Evolutionary conservation across 2,797 vertebrate species (phyloP).

Genomic region (Remorina albescens): DNA sequence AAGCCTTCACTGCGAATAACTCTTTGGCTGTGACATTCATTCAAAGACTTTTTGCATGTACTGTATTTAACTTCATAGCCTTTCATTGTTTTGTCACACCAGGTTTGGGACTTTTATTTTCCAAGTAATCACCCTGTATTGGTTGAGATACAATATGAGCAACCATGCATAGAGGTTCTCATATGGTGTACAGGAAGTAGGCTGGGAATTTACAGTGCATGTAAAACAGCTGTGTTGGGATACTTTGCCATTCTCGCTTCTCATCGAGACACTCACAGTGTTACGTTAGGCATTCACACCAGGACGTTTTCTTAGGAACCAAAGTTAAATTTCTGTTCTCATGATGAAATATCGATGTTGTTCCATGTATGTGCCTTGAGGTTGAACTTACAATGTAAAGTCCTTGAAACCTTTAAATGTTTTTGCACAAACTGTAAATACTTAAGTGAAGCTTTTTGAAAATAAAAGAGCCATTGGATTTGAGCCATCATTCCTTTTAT

Average conservation of each 20-base stretch:
- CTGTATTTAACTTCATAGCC: constrained; percentile 70
- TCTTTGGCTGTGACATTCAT: constrained; percentile 60
- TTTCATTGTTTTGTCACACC: constrained; percentile 47
- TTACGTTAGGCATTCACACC: constrained; percentile 68
- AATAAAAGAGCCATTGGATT: constrained; percentile 89
- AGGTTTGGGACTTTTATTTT: constrained; percentile 39
- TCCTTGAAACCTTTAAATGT: constrained; percentile 91
- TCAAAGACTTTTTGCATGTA: constrained; percentile 70
- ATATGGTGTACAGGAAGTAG: constrained; percentile 29
- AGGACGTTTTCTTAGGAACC: constrained; percentile 83
- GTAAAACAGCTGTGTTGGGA: constrained; percentile 64
- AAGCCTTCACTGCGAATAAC: constrained; percentile 56
- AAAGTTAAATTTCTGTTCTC: constrained; percentile 86
- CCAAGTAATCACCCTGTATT: constrained; percentile 28
- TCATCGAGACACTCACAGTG: constrained; percentile 65
- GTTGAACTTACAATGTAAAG: constrained; percentile 90
- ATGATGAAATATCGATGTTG: constrained; percentile 86
- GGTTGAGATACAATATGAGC: constrained; percentile 36
- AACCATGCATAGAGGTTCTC: constrained; percentile 27
- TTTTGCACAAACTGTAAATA: constrained; percentile 92
- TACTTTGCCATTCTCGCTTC: constrained; percentile 47
- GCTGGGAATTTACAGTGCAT: constrained; percentile 71
- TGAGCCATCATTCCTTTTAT: constrained; percentile 64
- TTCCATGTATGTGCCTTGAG: constrained; percentile 92
- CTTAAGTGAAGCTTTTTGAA: constrained; percentile 87